Percentiles rank a stretch among this genome's conserved stretches.
Evolutionary conservation across 2,888 invertebrate genomes (phyloP).

Genomic region (Anticlea derivata): DNA sequence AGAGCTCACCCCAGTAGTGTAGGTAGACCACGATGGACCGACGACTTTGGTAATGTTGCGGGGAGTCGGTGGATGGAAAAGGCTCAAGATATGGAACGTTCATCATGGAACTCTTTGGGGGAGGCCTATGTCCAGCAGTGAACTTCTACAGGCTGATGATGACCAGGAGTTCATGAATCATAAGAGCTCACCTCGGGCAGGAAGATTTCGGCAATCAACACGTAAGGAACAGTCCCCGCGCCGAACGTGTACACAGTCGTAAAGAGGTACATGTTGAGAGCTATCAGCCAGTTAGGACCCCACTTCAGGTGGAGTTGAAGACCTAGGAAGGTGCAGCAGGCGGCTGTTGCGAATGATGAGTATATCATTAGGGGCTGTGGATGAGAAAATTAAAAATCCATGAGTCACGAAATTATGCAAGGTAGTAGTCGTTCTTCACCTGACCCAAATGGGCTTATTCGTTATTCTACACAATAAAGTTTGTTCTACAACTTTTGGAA

Average conservation of each 20-base stretch:
- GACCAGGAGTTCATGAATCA: constrained; percentile 21
- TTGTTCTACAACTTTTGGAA: no score
- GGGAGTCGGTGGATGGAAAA: no score
- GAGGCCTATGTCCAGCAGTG: no score
- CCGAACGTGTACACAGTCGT: constrained; percentile 50
- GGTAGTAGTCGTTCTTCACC: no score
- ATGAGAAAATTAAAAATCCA: constrained; percentile 2
- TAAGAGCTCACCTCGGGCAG: constrained; percentile 55
- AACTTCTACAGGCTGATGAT: neutral
- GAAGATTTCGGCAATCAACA: constrained; percentile 59
- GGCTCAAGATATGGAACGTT: no score
- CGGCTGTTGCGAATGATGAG: constrained; percentile 43
- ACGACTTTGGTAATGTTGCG: no score
- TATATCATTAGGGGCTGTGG: constrained; percentile 52
- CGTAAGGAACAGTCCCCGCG: constrained; percentile 59
- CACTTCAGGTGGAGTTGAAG: constrained; percentile 56
- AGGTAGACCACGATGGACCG: no score
- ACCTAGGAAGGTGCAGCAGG: constrained; percentile 54
- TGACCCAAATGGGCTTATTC: no score
- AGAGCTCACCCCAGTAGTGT: no score
- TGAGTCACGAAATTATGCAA: no score
- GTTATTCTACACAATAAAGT: no score
- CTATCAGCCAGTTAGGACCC: constrained; percentile 58
- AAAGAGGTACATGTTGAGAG: constrained; percentile 52
- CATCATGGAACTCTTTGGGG: no score